A percentile compares a stretch with the other conserved stretches of the same genome.
Evolutionary conservation across 2,797 vertebrate genomes (phyloP).

Genomic region (Odontamblyopus rebecca): DNA sequence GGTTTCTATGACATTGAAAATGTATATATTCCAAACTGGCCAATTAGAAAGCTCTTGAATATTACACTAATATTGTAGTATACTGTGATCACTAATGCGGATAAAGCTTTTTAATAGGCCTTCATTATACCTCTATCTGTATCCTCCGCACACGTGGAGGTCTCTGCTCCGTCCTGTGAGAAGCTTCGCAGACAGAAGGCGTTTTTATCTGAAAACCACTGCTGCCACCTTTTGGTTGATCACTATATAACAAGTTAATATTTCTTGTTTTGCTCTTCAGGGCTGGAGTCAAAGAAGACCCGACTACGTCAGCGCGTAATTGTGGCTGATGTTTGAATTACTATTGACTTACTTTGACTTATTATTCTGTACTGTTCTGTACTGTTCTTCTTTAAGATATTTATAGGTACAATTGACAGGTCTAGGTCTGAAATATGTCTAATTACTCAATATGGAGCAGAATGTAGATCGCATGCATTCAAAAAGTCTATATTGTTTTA

Average conservation of each 20-base stretch:
- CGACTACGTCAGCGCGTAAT: background rate
- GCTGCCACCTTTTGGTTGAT: conserved; percentile 46
- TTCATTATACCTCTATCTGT: background rate
- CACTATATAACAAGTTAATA: conserved; percentile 22
- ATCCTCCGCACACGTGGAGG: too few species aligned
- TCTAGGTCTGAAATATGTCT: too few species aligned
- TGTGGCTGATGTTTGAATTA: too few species aligned
- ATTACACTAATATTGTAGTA: too few species aligned
- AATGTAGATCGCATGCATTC: too few species aligned
- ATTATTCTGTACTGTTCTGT: too few species aligned
- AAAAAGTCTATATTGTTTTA: too few species aligned
- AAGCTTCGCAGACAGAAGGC: background rate
- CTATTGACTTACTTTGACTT: too few species aligned
- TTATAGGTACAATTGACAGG: too few species aligned
- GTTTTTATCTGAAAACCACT: conserved; percentile 35
- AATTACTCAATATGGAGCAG: too few species aligned
- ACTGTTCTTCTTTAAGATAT: too few species aligned
- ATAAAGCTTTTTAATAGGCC: background rate
- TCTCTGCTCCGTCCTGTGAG: background rate
- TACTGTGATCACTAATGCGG: background rate
- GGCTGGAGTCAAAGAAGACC: background rate
- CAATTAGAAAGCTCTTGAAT: background rate
- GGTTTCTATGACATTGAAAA: background rate
- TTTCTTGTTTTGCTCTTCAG: background rate
- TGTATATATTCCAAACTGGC: background rate